Conservation (phyloP, 2,113 vertebrate species). For the Spermophilus dauricus region DNA sequence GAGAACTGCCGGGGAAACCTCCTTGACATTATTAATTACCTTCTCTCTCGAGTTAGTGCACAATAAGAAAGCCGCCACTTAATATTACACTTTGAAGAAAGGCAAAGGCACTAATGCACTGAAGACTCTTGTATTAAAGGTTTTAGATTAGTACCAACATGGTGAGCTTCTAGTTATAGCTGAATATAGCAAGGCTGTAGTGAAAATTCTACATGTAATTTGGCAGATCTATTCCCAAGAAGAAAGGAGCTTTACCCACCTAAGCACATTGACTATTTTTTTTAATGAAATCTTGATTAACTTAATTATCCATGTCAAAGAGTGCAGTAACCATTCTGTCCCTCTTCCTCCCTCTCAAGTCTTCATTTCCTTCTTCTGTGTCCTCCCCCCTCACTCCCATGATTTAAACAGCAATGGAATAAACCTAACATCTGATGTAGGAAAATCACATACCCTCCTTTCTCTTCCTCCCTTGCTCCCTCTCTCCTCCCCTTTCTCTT, state of each 20-base stretch:
- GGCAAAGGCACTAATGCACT: background rate
- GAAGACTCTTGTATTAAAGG: background rate
- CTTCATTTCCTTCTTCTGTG: background rate
- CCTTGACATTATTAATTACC: background rate
- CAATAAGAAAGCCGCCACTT: background rate
- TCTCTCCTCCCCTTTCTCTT: no score
- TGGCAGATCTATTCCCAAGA: background rate
- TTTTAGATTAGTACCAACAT: background rate
- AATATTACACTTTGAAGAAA: background rate
- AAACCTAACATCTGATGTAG: background rate
- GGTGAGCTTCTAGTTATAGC: background rate
- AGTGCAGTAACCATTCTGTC: background rate
- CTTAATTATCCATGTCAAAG: background rate
- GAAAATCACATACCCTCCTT: background rate
- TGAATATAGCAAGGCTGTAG: background rate
- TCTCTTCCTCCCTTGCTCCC: background rate
- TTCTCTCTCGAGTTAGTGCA: background rate
- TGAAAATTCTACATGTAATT: background rate
- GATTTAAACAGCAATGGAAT: background rate
- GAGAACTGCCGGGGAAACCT: background rate
- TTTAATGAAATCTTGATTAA: background rate
- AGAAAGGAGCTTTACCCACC: background rate
- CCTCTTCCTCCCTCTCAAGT: background rate
- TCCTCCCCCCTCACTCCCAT: background rate
- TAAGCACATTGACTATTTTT: background rate